Evolutionary conservation across 2,113 vertebrate genomes (phyloP).

Genomic region (Lota lota): DNA sequence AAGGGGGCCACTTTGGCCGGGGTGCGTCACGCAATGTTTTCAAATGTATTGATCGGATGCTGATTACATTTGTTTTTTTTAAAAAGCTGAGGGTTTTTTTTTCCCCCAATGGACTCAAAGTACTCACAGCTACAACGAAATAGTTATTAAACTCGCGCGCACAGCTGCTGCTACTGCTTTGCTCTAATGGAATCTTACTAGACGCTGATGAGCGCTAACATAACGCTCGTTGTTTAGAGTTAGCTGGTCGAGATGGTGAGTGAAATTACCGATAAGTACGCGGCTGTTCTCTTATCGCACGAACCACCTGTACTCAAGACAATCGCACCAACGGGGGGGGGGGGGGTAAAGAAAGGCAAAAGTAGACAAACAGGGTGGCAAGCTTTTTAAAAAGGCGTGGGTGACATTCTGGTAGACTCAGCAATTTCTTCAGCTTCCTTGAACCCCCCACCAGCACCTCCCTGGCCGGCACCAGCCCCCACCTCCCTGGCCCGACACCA

Average conservation of each 20-base stretch:
- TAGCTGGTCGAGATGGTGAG: background rate
- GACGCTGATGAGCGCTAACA: constrained; percentile 15
- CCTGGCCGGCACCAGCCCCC: no score
- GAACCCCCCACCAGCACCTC: background rate
- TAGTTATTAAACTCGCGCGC: no score
- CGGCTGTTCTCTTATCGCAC: constrained; percentile 30
- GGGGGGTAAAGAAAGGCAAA: background rate
- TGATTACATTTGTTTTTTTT: background rate
- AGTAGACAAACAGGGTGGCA: constrained; percentile 6
- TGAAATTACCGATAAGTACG: constrained; percentile 16
- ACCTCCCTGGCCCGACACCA: no score
- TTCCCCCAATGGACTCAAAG: background rate
- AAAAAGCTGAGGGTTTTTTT: background rate
- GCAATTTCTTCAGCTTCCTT: constrained; percentile 32
- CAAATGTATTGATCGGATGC: no score
- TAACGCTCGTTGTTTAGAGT: constrained; percentile 8
- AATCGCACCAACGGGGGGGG: constrained; percentile 4
- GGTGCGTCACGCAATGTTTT: constrained; percentile 4
- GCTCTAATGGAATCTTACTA: background rate
- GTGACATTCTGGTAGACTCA: constrained; percentile 30
- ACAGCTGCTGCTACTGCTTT: no score
- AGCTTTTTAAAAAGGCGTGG: no score
- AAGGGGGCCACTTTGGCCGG: constrained; percentile 16
- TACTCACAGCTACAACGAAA: background rate
- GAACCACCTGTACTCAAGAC: constrained; percentile 31